Evolutionary conservation across 2,888 invertebrate genomes (phyloP).

Genomic region (Pegoplata infirma): DNA sequence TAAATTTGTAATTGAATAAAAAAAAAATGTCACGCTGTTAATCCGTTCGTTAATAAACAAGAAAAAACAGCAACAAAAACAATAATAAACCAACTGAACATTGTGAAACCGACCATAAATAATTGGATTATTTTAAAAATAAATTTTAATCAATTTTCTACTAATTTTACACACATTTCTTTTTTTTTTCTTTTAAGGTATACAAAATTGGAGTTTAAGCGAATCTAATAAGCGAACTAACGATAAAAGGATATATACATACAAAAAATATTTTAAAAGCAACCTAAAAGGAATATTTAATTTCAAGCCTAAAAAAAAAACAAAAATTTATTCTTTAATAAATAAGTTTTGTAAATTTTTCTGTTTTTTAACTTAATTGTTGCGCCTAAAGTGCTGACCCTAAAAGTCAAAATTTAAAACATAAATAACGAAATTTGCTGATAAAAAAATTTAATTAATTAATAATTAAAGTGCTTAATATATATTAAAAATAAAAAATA

Average conservation of each 20-base stretch:
- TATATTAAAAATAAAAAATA: conserved; percentile 1
- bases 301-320: not conserved
- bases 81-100: not conserved
- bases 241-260: not conserved
- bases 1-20: too few species aligned
- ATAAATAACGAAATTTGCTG: conserved; percentile 35
- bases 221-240: not conserved
- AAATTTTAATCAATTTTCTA: not conserved
- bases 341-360: not conserved
- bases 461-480: not conserved
- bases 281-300: not conserved
- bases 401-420: not conserved
- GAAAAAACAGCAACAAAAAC: too few species aligned
- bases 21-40: too few species aligned
- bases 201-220: conserved; percentile 20
- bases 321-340: not conserved
- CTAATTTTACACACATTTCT: not conserved
- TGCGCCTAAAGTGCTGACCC: not conserved
- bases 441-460: not conserved
- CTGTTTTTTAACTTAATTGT: not conserved
- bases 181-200: conserved; percentile 20
- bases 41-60: too few species aligned
- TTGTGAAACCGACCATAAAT: not conserved
- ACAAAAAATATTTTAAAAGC: not conserved
- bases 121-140: not conserved